Evolutionary conservation across 2,888 invertebrate genomes (phyloP), one percentile per base, ranked within the genome.

Genomic region (Mesochorus sp.): DNA sequence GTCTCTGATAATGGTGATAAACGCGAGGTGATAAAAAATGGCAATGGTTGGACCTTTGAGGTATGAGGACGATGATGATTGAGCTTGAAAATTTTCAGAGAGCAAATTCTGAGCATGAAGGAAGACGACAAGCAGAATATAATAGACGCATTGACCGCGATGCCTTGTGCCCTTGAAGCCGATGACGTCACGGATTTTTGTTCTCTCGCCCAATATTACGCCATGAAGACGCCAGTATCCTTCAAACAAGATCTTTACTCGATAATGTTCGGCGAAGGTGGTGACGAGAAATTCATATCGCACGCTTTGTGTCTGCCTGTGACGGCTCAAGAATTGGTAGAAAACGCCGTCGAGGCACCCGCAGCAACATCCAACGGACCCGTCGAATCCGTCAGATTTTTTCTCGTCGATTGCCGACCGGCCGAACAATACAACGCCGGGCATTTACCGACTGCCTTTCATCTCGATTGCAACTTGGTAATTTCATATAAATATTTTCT

Each of bases 111-210:
- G 80, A 94, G 94, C 81, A 95, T 96, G 95, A 95, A 95, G 89
- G 93, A 93, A 85, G 94, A 95, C 49, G 92, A 94, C 19, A 95
- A 95, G 87, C 93, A 94, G 76, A 93, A 92, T 75, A 95, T 97
- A 70, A 92, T 96, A 67, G 93, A 94, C 84, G 93, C 94, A 82
- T 91, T 97, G 39, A 92, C 93, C 62, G 93, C 94, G 82, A 95
- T 97, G 95, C 97, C 98, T 6, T 95, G 95, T 85, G 97, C 96
- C 67, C 92, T 99, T 82, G 97, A 97, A 91, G 95, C 96, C 0
- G 98, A 97, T 87, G 99, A 99, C 92, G 97, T 99, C 6, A 95
- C 96, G 4, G 99, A 99, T 91, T 98, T 99, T 91, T 98, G 98
- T 92, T 96, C 98, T 2, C 92, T 99, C 82, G 98, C 99, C n/a